phyloP scores from a whole-genome alignment of 2,113 vertebrate genomes.

The Strix uralensis region DNA sequence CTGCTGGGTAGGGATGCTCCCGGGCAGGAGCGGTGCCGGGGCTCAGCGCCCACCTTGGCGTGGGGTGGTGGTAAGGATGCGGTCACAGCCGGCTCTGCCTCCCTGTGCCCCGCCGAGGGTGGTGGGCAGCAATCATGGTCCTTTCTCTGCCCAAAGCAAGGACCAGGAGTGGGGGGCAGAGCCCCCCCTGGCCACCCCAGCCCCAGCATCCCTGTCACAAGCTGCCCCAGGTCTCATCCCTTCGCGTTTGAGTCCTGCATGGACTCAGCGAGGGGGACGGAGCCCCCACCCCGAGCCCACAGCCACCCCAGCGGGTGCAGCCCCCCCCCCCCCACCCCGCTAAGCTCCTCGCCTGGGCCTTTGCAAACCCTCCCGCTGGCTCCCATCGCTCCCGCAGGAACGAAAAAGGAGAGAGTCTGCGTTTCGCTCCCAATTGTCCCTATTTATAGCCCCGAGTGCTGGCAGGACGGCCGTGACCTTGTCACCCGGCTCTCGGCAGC shows the following conservation, averaged over 20 bases:
- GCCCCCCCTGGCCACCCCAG: background rate
- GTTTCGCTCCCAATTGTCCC: constrained; percentile 34
- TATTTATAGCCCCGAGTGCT: constrained; percentile 35
- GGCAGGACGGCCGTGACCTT: background rate
- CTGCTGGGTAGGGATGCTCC: background rate
- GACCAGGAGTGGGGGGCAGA: background rate
- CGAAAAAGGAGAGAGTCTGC: constrained; percentile 11
- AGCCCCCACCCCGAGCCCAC: background rate
- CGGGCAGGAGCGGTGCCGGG: background rate
- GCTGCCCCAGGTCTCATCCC: background rate
- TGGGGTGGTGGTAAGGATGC: background rate
- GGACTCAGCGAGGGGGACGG: background rate
- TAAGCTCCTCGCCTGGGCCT: background rate
- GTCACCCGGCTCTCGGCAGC: background rate
- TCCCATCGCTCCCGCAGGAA: background rate
- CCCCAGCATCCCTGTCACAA: background rate
- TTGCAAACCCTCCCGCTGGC: background rate
- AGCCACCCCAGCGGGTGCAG: background rate
- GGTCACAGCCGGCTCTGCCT: background rate
- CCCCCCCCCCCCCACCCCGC: too few relatives aligned
- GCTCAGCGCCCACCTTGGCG: background rate
- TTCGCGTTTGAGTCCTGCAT: accelerated
- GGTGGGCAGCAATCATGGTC: background rate
- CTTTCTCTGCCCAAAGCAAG: background rate
- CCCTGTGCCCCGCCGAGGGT: background rate